Evolutionary conservation across 2,797 vertebrate species (phyloP).

Genomic region (Peromyscus eremicus): DNA sequence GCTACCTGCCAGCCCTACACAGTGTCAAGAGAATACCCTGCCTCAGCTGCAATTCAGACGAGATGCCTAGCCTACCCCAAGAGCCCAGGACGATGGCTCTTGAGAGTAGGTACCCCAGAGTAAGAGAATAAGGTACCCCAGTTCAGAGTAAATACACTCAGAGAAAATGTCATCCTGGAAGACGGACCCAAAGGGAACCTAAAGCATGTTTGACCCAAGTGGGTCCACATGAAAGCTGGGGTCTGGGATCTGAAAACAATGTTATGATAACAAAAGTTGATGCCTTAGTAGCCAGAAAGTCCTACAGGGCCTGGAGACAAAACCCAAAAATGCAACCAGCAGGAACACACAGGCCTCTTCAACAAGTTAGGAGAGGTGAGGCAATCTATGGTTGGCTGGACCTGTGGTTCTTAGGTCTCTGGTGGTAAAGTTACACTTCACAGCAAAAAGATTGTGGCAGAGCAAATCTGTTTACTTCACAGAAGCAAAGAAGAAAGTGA

Average conservation of each 20-base stretch:
- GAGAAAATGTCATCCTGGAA: not conserved
- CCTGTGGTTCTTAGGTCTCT: not conserved
- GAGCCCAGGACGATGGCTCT: not conserved
- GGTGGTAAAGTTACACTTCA: not conserved
- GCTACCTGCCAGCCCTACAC: not conserved
- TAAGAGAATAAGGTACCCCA: no score
- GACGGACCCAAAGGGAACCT: not conserved
- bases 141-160: no score
- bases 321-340: not conserved
- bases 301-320: not conserved
- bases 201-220: not conserved
- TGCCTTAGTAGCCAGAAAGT: not conserved
- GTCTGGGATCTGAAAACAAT: not conserved
- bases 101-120: no score
- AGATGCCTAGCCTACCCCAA: not conserved
- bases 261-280: not conserved
- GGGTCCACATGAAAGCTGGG: no score
- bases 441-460: not conserved
- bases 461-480: not conserved
- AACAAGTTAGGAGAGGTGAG: not conserved
- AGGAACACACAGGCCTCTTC: not conserved
- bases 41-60: not conserved
- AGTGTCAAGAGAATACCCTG: not conserved
- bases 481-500: not conserved
- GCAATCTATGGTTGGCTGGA: not conserved